Percentiles rank a stretch among this genome's conserved stretches.
Evolutionary conservation across 2,113 vertebrate genomes (phyloP).

Genomic region (Ophiodon elongatus): DNA sequence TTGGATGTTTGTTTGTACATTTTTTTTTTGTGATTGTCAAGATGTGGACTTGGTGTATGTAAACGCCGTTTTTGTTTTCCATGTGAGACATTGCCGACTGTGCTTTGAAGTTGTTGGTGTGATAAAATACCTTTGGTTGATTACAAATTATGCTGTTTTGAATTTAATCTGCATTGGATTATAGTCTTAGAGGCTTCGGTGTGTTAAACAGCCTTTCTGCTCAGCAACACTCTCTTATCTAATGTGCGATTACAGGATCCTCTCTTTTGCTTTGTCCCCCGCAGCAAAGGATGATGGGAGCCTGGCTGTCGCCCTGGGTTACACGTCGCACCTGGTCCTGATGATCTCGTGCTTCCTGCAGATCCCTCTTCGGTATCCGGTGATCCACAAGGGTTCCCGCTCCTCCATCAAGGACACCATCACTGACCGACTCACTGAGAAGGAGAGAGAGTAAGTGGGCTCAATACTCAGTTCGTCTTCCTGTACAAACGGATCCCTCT

Average conservation of each 20-base stretch:
- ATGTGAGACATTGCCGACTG: neutral
- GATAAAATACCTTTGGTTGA: conserved; percentile 30
- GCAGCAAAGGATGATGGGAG: conserved; percentile 97
- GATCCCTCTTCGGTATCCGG: conserved; percentile 96
- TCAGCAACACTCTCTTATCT: neutral
- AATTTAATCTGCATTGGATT: conserved; percentile 19
- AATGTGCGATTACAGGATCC: conserved; percentile 14
- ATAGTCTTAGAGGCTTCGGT: neutral
- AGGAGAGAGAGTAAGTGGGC: conserved; percentile 96
- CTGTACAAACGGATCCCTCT: neutral
- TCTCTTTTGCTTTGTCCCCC: conserved; percentile 41
- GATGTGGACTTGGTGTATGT: conserved; percentile 41
- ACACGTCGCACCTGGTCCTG: conserved; percentile 96
- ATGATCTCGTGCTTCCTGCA: conserved; percentile 99
- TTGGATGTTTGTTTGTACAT: conserved; percentile 26
- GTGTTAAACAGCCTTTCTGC: conserved; percentile 16
- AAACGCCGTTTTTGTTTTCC: conserved; percentile 29
- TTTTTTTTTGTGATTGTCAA: conserved; percentile 44
- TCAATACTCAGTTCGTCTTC: neutral
- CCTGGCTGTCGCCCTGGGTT: conserved; percentile 96
- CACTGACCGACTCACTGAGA: conserved; percentile 96
- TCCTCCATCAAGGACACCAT: conserved; percentile 98
- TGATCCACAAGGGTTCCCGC: conserved; percentile 96
- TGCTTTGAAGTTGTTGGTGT: conserved; percentile 43
- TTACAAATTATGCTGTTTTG: conserved; percentile 17